A percentile compares a stretch with the other conserved stretches of the same genome.
These are phyloP conservation scores for Polypedilum pembai DNA, from an alignment of 1,140 invertebrate genomes.

Conservation along the genomic window DNA sequence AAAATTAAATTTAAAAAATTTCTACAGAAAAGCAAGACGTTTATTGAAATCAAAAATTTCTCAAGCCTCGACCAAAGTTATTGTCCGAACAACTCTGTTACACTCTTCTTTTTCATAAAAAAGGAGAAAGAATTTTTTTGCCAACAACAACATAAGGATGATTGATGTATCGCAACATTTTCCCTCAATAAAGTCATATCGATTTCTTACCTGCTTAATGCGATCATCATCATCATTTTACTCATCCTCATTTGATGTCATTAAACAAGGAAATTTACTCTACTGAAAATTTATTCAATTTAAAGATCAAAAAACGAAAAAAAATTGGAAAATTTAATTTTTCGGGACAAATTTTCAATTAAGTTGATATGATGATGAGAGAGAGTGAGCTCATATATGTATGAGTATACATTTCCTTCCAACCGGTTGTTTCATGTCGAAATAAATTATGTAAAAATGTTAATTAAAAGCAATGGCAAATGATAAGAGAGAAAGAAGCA, in stretches of 20 bases:
- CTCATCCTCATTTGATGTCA: background rate
- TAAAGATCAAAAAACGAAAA: background rate
- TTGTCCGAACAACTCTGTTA: too few relatives aligned
- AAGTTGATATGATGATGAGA: background rate
- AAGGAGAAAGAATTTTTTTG: background rate
- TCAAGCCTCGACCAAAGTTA: too few relatives aligned
- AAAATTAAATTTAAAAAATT: too few relatives aligned
- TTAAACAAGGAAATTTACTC: background rate
- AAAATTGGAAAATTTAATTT: background rate
- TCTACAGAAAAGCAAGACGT: too few relatives aligned
- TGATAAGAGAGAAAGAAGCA: background rate
- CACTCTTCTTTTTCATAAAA: too few relatives aligned
- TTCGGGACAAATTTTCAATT: conserved; percentile 3
- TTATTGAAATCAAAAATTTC: too few relatives aligned
- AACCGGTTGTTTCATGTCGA: conserved; percentile 5
- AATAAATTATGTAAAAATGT: conserved; percentile 27
- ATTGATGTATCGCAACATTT: background rate
- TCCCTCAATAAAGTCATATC: conserved; percentile 1
- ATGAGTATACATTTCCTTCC: background rate
- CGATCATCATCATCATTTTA: conserved; percentile 8
- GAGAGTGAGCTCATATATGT: background rate
- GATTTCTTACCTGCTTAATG: conserved; percentile 20
- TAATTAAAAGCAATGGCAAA: conserved; percentile 21
- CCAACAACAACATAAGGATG: background rate
- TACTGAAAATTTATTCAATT: too few relatives aligned